Conservation (phyloP, 2,888 invertebrate genomes). For the Thymelicus sylvestris region DNA sequence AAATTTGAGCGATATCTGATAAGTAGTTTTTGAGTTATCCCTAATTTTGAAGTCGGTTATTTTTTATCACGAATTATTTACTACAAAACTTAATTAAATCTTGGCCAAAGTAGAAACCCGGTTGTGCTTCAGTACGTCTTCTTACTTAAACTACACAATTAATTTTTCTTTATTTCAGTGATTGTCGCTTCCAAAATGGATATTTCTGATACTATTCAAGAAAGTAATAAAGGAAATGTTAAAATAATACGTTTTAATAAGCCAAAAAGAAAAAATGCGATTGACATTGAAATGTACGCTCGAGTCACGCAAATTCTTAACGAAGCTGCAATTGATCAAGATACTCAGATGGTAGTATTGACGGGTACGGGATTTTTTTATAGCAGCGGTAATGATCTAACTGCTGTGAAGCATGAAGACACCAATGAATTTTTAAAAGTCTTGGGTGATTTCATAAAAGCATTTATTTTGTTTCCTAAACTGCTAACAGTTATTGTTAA, state of each 20-base stretch:
- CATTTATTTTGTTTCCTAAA: slow-evolving; percentile 95
- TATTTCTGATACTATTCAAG: slow-evolving; percentile 56
- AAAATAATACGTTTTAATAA: slow-evolving; percentile 88
- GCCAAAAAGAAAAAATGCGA: slow-evolving; percentile 92
- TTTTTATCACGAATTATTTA: no score
- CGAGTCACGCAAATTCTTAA: slow-evolving; percentile 87
- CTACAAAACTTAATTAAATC: no score
- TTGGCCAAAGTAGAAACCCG: no score
- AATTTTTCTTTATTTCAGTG: slow-evolving; percentile 13
- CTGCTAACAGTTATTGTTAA: slow-evolving; percentile 94
- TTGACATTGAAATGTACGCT: slow-evolving; percentile 88
- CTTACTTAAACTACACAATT: background rate
- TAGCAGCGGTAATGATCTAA: slow-evolving; percentile 93
- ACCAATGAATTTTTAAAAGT: slow-evolving; percentile 50
- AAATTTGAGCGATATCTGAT: no score
- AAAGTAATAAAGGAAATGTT: slow-evolving; percentile 57
- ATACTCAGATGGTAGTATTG: slow-evolving; percentile 88
- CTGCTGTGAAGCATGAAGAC: slow-evolving; percentile 46
- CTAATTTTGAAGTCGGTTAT: no score
- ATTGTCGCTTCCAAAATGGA: slow-evolving; percentile 45
- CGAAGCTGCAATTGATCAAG: slow-evolving; percentile 87
- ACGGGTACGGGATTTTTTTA: slow-evolving; percentile 93
- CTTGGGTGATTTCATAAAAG: slow-evolving; percentile 87
- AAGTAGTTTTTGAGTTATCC: no score
- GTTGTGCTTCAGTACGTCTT: background rate